These are phyloP conservation scores for Zoanthus sociatus DNA, from an alignment of 92 coral and sea anemone species.

Conservation along the genomic window DNA sequence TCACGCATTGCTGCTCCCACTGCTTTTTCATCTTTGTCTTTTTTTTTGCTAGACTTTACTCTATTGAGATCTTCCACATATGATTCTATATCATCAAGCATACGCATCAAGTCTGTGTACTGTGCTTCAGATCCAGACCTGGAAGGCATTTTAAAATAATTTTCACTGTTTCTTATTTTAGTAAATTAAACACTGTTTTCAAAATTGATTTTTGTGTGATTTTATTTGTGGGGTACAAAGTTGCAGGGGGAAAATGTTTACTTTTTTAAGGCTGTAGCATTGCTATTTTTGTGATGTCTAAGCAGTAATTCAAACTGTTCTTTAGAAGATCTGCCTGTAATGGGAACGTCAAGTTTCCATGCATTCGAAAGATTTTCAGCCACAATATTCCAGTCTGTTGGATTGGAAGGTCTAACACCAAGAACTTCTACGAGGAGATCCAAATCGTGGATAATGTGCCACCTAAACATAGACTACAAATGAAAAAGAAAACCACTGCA, in stretches of 20 bases:
- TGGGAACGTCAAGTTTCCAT: constrained; percentile 47
- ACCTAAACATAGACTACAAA: constrained; percentile 67
- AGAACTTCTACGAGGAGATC: constrained; percentile 62
- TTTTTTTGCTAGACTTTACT: constrained; percentile 13
- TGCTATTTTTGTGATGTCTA: constrained; percentile 59
- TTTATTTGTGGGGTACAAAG: constrained; percentile 8
- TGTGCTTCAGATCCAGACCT: constrained; percentile 34
- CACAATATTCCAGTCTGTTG: constrained; percentile 61
- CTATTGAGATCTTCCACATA: constrained; percentile 23
- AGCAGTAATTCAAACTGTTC: constrained; percentile 64
- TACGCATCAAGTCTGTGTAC: constrained; percentile 9
- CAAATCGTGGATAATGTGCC: constrained; percentile 67
- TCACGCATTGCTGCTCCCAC: constrained; percentile 16
- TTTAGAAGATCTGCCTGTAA: constrained; percentile 65
- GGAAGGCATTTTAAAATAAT: constrained; percentile 14
- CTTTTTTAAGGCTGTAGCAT: constrained; percentile 63
- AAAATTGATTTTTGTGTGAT: constrained; percentile 8
- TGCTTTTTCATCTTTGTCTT: constrained; percentile 14
- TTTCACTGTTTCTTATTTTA: constrained; percentile 5
- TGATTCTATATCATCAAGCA: constrained; percentile 21
- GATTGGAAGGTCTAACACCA: constrained; percentile 51
- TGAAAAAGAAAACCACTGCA: constrained; percentile 41
- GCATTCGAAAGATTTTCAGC: constrained; percentile 63
- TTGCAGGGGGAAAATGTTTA: constrained; percentile 16
- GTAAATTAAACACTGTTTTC: constrained; percentile 3